Percentiles rank a stretch among this genome's conserved stretches.
phyloP scores from a whole-genome alignment of 2,113 vertebrate species.

The Psilopogon haemacephalus region DNA sequence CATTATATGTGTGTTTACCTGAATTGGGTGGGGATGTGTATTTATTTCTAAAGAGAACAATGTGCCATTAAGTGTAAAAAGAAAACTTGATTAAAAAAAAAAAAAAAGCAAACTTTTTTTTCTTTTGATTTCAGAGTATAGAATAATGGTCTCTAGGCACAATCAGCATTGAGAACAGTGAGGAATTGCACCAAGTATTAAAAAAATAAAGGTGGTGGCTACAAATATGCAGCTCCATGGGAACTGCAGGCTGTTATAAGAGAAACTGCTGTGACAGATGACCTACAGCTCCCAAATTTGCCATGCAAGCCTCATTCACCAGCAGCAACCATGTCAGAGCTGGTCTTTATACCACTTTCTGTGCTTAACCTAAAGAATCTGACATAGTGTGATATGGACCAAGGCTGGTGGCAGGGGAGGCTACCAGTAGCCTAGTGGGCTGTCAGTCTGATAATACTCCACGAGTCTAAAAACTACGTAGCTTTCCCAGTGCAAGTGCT shows the following conservation, averaged over 20 bases:
- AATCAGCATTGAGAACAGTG: neutral
- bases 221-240: accelerated
- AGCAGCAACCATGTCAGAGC: neutral
- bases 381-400: conserved; percentile 27
- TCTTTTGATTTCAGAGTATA: neutral
- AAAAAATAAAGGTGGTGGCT: neutral
- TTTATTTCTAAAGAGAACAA: neutral
- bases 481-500: neutral
- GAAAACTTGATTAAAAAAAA: neutral
- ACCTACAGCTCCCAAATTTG: neutral
- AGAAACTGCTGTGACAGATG: neutral
- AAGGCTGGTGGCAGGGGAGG: neutral
- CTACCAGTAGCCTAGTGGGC: neutral
- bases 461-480: neutral
- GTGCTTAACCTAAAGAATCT: neutral
- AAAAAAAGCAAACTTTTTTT: neutral
- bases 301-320: accelerated
- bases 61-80: neutral
- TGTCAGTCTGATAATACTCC: neutral
- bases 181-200: neutral
- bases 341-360: neutral
- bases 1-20: accelerated
- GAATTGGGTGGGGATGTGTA: neutral
- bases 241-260: accelerated
- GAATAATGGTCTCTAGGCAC: neutral